A percentile compares a stretch with the other conserved stretches of the same genome.
These are phyloP conservation scores for Zosterops pallidus DNA, from an alignment of 2,113 vertebrate species.

Conservation along the genomic window DNA sequence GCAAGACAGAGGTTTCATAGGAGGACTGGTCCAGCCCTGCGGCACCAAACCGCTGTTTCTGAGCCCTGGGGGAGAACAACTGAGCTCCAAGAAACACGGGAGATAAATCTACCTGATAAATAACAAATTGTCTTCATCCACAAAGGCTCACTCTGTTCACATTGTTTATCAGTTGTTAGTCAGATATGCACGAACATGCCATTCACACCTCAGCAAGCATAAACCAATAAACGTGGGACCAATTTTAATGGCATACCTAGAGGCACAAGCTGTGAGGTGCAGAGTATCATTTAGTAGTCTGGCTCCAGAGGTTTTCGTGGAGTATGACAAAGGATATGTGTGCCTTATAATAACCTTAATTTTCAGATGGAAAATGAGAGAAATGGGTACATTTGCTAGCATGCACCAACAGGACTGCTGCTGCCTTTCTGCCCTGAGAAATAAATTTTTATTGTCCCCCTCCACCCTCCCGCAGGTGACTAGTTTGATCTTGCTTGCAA, in stretches of 20 bases:
- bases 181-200: not conserved
- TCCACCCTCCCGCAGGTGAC: constrained; percentile 5
- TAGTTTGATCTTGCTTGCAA: constrained; percentile 46
- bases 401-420: constrained; percentile 17
- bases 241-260: not conserved
- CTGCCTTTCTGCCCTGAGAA: constrained; percentile 3
- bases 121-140: not conserved
- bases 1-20: not conserved
- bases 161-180: constrained; percentile 18
- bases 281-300: not conserved
- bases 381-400: not conserved
- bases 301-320: not conserved
- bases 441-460: not conserved
- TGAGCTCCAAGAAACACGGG: not conserved
- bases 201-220: not conserved
- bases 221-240: not conserved
- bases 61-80: not conserved
- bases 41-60: not conserved
- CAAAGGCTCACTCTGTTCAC: not conserved
- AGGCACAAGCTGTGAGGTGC: not conserved
- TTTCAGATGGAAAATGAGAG: constrained; percentile 35
- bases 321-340: not conserved
- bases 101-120: constrained; percentile 35
- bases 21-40: not conserved
- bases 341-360: constrained; percentile 27